Evolutionary conservation across 2,888 invertebrate species (phyloP).

Genomic region (Actias luna): DNA sequence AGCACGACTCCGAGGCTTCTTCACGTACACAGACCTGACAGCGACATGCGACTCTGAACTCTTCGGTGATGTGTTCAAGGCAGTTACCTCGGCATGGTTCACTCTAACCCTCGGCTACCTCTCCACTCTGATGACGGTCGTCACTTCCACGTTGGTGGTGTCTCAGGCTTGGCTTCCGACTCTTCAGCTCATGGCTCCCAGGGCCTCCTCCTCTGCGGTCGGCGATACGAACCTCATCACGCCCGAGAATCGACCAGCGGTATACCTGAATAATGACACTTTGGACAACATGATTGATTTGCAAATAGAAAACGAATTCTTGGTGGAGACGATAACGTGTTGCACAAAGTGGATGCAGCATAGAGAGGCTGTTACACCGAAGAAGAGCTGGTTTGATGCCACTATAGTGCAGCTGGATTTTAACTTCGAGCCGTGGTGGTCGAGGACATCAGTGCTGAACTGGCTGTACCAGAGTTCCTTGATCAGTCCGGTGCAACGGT

Average conservation of each 20-base stretch:
- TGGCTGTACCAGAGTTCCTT: slow-evolving; percentile 66
- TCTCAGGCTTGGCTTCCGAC: slow-evolving; percentile 36
- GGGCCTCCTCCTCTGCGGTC: slow-evolving; percentile 22
- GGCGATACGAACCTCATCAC: slow-evolving; percentile 31
- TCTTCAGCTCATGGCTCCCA: slow-evolving; percentile 29
- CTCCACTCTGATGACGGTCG: slow-evolving; percentile 37
- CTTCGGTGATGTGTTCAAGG: slow-evolving; percentile 40
- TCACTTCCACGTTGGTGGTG: slow-evolving; percentile 45
- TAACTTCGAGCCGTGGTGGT: slow-evolving; percentile 59
- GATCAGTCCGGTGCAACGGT: slow-evolving; percentile 62
- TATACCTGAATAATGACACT: slow-evolving; percentile 35
- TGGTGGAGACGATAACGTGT: slow-evolving; percentile 40
- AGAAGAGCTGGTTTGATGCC: slow-evolving; percentile 42
- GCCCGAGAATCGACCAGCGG: slow-evolving; percentile 27
- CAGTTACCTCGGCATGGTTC: slow-evolving; percentile 32
- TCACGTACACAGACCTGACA: slow-evolving; percentile 90
- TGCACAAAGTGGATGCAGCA: slow-evolving; percentile 56
- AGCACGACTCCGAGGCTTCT: slow-evolving; percentile 88
- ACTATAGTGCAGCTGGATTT: slow-evolving; percentile 40
- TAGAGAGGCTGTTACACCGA: slow-evolving; percentile 30
- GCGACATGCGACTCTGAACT: slow-evolving; percentile 76
- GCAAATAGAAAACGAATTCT: slow-evolving; percentile 26
- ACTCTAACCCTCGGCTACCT: slow-evolving; percentile 37
- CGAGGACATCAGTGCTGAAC: slow-evolving; percentile 49
- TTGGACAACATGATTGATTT: slow-evolving; percentile 30